A percentile compares a stretch with the other conserved stretches of the same genome.
Conservation (phyloP, 1,140 invertebrate species). For the Hypothenemus hampei region DNA sequence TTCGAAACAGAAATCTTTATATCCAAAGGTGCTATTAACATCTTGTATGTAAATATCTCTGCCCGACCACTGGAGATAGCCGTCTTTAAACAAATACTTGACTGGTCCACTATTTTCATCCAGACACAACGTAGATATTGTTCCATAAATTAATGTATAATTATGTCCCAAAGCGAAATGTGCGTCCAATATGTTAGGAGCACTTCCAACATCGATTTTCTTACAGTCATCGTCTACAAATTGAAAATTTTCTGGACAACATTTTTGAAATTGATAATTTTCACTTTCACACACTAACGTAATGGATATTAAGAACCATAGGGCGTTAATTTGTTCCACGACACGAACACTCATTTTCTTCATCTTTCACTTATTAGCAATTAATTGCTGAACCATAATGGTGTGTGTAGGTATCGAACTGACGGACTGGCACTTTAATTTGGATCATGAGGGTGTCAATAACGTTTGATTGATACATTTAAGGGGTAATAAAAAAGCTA, state of each 20-base stretch:
- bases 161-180: not conserved
- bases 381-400: too few species aligned
- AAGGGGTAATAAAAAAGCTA: constrained; percentile 3
- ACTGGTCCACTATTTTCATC: not conserved
- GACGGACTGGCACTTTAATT: not conserved
- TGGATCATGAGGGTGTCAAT: not conserved
- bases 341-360: not conserved
- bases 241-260: not conserved
- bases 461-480: constrained; percentile 11
- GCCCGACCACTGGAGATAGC: not conserved
- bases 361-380: not conserved
- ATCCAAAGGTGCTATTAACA: not conserved
- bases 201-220: not conserved
- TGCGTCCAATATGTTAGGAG: not conserved
- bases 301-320: not conserved
- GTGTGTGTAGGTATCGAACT: not conserved
- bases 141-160: not conserved
- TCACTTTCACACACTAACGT: not conserved
- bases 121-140: not conserved
- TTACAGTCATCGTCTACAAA: not conserved
- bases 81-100: not conserved
- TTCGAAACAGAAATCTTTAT: not conserved
- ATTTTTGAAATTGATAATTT: not conserved
- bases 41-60: not conserved
- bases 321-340: not conserved